Evolutionary conservation across 2,113 vertebrate species (phyloP), one percentile per base, ranked within the genome.

Genomic region (Solea solea): DNA sequence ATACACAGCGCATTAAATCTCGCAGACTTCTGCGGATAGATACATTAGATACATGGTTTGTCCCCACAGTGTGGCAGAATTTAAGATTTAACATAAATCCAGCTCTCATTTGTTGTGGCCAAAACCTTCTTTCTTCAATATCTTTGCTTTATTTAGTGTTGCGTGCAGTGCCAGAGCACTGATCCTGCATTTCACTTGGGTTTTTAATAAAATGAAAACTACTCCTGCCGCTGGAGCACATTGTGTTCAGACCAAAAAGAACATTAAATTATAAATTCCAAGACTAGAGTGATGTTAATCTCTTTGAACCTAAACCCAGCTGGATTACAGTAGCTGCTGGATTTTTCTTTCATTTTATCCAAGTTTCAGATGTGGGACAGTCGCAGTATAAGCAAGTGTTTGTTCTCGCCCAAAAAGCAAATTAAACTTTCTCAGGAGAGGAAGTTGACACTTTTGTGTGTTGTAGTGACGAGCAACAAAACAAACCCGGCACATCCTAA

Each of bases 1-100:
- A 72, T 44, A 46, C 15, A 46, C 15, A 16, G 55, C 0, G 2
- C 21, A 68, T 61, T 76, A 48, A 64, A 34, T 6, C 48, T 34
- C 53, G 6, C 2, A 0, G 14, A 34, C 7, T 58, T 58, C 39
- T n/a, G 3, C 25, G 27, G 45, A 67, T 14, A 10, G 9, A 55
- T 48, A 3, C 45, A 51, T 70, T 62, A 39, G 9, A 34, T 34
- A 2, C 8, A 16, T 27, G 6, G 14, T 42, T 71, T 27, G 21
- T 71, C 7, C 52, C 28, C 51, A 2, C 9, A 46, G 48, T 52
- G 4, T 39, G 10, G 45, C 28, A 12, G 4, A 67, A n/a, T 13
- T 40, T 42, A 13, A 62, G 39, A 53, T 28, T 12, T 6, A 41
- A 52, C 14, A 28, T 42, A 1, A 0, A 58, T 4, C 28, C 39